Evolutionary conservation across 2,888 invertebrate genomes (phyloP).

Genomic region (Tipula lateralis): DNA sequence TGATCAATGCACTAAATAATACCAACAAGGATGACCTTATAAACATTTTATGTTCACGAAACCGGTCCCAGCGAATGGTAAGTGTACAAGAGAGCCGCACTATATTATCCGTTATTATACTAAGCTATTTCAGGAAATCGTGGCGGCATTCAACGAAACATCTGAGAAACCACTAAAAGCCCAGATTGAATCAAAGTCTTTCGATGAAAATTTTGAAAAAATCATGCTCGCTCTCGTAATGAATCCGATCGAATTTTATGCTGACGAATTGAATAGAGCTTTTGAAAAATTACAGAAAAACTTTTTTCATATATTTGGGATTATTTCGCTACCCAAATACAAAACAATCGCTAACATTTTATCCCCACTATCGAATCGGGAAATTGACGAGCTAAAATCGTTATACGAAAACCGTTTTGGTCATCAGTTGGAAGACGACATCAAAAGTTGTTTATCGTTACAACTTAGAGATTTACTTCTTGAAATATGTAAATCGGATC

Average conservation of each 20-base stretch:
- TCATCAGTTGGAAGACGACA: neutral
- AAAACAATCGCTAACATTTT: neutral
- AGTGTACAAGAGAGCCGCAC: no score
- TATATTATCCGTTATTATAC: neutral
- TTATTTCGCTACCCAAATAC: neutral
- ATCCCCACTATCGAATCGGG: neutral
- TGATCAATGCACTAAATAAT: neutral
- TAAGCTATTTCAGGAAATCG: neutral
- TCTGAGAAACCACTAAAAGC: neutral
- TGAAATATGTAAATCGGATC: neutral
- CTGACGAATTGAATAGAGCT: neutral
- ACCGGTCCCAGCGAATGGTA: neutral
- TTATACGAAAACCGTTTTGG: neutral
- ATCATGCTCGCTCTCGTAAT: neutral
- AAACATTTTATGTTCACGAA: neutral
- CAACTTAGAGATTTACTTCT: neutral
- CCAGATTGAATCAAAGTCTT: slow-evolving; percentile 42
- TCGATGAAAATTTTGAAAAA: neutral
- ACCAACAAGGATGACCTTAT: neutral
- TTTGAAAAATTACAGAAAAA: neutral
- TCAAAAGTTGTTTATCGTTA: neutral
- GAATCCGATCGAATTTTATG: neutral
- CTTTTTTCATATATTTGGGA: neutral
- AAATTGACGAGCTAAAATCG: neutral
- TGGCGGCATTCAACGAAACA: neutral